Conservation (phyloP, 2,113 vertebrate genomes). For the Tonatia bakeri region DNA sequence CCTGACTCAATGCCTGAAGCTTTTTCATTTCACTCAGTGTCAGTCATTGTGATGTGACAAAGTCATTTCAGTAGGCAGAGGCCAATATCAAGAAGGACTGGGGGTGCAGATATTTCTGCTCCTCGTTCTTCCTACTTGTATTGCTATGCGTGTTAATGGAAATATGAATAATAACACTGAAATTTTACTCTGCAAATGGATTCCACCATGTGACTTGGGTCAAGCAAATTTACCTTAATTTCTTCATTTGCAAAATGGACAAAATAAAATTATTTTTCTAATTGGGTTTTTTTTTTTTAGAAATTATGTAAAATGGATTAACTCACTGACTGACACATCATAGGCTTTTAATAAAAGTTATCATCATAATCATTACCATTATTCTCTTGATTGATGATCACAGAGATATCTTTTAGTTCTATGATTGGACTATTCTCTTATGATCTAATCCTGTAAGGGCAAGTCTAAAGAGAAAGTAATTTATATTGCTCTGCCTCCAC, state of each 20-base stretch:
- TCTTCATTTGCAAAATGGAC: not conserved
- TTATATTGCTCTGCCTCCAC: not conserved
- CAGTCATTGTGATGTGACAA: not conserved
- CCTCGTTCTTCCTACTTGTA: not conserved
- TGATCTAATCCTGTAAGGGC: not conserved
- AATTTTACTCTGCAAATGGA: not conserved
- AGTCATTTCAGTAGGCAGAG: not conserved
- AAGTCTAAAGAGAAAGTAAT: not conserved
- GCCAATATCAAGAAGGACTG: not conserved
- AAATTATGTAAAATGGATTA: not conserved
- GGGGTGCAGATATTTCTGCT: not conserved
- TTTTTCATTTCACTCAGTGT: not conserved
- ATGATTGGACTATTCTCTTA: not conserved
- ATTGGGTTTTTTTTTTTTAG: not conserved
- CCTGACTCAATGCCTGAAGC: not conserved
- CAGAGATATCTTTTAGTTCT: not conserved
- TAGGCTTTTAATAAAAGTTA: conserved; percentile 22
- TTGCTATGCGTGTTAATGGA: not conserved
- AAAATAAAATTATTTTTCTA: not conserved
- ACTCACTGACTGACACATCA: not conserved
- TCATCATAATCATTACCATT: not conserved
- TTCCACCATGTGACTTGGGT: not conserved
- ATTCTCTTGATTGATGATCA: not conserved
- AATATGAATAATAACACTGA: not conserved
- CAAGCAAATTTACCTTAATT: not conserved